Evolutionary conservation across 2,888 invertebrate genomes (phyloP).

Genomic region (Ernsta delagoae): DNA sequence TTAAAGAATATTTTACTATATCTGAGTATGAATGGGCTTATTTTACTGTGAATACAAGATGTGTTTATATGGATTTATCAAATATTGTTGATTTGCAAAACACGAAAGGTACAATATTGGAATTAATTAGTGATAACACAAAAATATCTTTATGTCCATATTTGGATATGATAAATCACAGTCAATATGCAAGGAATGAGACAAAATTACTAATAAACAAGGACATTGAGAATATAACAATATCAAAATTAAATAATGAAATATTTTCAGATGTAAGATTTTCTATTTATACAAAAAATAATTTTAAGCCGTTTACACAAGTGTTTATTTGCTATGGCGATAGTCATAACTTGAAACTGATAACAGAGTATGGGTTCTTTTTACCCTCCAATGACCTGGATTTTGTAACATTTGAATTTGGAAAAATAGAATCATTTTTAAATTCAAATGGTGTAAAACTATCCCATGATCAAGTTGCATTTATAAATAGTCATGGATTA

Average conservation of each 20-base stretch:
- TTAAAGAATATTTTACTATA: slow-evolving; percentile 74
- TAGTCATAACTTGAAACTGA: slow-evolving; percentile 91
- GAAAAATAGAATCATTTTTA: slow-evolving; percentile 78
- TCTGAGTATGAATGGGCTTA: slow-evolving; percentile 91
- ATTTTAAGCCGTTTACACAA: slow-evolving; percentile 87
- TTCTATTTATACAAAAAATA: slow-evolving; percentile 77
- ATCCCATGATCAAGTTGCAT: slow-evolving; percentile 86
- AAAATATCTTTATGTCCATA: slow-evolving; percentile 93
- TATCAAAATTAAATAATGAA: slow-evolving; percentile 58
- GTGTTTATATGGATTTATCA: slow-evolving; percentile 88
- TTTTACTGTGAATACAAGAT: slow-evolving; percentile 93
- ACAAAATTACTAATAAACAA: slow-evolving; percentile 68
- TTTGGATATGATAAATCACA: slow-evolving; percentile 96
- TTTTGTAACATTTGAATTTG: slow-evolving; percentile 85
- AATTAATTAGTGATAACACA: slow-evolving; percentile 83
- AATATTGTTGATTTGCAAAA: slow-evolving; percentile 74
- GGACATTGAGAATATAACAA: slow-evolving; percentile 59
- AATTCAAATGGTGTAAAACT: slow-evolving; percentile 61
- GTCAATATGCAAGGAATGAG: slow-evolving; percentile 85
- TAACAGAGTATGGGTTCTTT: slow-evolving; percentile 95
- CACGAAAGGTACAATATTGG: slow-evolving; percentile 64
- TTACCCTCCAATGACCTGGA: slow-evolving; percentile 88
- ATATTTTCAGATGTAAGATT: slow-evolving; percentile 72
- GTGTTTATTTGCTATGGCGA: slow-evolving; percentile 96
- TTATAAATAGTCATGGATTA: slow-evolving; percentile 86